These are phyloP conservation scores for Megalops atlanticus DNA, from an alignment of 2,113 vertebrate species.

Conservation along the genomic window DNA sequence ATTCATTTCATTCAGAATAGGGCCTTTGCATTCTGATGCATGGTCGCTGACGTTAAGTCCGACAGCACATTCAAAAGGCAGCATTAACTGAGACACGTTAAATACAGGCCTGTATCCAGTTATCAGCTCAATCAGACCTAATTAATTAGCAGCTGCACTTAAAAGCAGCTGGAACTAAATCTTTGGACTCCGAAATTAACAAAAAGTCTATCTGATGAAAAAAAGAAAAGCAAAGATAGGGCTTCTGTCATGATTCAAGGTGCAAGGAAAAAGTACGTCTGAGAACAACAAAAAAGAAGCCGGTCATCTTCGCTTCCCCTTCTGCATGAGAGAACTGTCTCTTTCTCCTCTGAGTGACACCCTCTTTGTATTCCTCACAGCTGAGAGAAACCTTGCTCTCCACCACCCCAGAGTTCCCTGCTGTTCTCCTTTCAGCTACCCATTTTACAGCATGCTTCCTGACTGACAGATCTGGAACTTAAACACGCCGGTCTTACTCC, in stretches of 20 bases:
- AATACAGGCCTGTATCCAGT: neutral
- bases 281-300: neutral
- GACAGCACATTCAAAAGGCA: neutral
- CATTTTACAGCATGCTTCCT: neutral
- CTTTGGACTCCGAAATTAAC: too few relatives aligned
- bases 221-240: too few relatives aligned
- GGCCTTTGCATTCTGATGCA: neutral
- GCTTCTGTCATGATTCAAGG: too few relatives aligned
- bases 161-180: too few relatives aligned
- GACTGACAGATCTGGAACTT: neutral
- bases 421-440: neutral
- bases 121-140: neutral
- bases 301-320: neutral
- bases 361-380: slow-evolving; percentile 1
- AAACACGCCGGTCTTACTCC: neutral
- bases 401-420: neutral
- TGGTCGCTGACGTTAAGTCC: neutral
- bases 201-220: too few relatives aligned
- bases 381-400: neutral
- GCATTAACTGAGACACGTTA: neutral
- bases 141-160: neutral
- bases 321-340: neutral
- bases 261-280: too few relatives aligned
- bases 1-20: neutral
- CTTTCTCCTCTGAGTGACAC: neutral